Base-by-base conservation (phyloP, 2,888 invertebrate genomes). In the Panopea generosa region DNA sequence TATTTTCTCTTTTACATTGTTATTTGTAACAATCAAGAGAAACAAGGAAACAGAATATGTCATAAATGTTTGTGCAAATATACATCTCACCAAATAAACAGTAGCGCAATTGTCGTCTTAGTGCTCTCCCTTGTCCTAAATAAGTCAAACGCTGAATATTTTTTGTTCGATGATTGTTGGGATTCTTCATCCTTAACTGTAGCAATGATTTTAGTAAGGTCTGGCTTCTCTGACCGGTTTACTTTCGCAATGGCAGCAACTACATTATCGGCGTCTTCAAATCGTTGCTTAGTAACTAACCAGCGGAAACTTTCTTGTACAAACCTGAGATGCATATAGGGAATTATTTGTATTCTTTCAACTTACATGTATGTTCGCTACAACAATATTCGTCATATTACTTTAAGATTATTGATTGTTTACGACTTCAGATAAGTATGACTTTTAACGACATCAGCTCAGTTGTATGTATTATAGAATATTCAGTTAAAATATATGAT, bases 261-360 rank as follows among this genome's bases (percentile, higher is more conserved):
- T 2, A 76, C 67, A 4, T 29, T 62, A 14, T 71, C 67, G 0
- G 76, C 76, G 7, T 61, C 47, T 52, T 29, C 49, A 24, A 61
- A 71, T 20, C 50, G 45, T 24, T 63, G 33, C 20, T 59, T 65
- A 0, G 76, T 71, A 6, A 76, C 76, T 40, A 76, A 43, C 76
- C 76, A 76, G 1, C 76, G 76, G 53, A 71, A 76, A 59, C 76
- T 76, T 43, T 76, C 76, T 18, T 66, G 76, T 24, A 76, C 45
- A 40, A 70, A 55, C 55, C 70, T 70, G 20, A 4, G 20, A 6
- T 16, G 6, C 33, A 33, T 33, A 11, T 33, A 33, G 33, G n/a
- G n/a, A n/a, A n/a, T n/a, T n/a, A n/a, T n/a, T n/a, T n/a, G n/a
- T n/a, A n/a, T n/a, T n/a, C n/a, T n/a, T n/a, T n/a, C n/a, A n/a